These are phyloP conservation scores for Neoscelio sp. DNA, from an alignment of 2,888 invertebrate species.

Conservation along the genomic window DNA sequence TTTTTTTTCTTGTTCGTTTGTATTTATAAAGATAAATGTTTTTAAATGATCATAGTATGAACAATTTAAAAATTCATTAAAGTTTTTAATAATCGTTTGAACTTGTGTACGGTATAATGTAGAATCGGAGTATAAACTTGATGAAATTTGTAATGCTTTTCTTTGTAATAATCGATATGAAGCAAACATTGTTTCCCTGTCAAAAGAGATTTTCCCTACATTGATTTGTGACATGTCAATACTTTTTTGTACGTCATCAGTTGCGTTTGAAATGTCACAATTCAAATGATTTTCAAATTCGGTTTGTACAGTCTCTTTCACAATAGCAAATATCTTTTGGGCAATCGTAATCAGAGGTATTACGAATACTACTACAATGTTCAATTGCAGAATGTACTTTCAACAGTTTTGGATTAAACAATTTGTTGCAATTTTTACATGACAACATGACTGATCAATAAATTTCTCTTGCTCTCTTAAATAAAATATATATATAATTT, in stretches of 20 bases:
- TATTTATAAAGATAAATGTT: neutral
- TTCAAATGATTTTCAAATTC: no score
- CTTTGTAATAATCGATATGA: neutral
- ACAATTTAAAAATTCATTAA: slow-evolving; percentile 7
- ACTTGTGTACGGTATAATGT: neutral
- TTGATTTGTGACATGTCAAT: no score
- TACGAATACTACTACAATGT: neutral
- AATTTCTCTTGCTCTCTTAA: no score
- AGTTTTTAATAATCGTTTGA: neutral
- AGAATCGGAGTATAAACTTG: slow-evolving; percentile 2
- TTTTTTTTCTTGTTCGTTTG: neutral
- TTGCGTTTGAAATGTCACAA: no score
- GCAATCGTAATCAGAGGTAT: slow-evolving; percentile 10
- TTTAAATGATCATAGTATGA: neutral
- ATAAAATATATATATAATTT: neutral
- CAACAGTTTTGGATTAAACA: neutral
- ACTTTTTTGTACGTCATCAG: neutral
- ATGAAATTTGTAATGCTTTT: slow-evolving; percentile 2
- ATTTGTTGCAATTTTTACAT: slow-evolving; percentile 2
- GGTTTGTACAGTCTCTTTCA: no score
- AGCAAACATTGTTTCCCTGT: neutral
- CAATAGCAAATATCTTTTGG: neutral
- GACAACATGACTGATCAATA: neutral
- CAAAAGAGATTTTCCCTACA: no score
- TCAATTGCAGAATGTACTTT: slow-evolving; percentile 1